A percentile compares a stretch with the other conserved stretches of the same genome.
These are phyloP conservation scores for Fregata magnificens DNA, from an alignment of 2,113 vertebrate genomes.

Conservation along the genomic window DNA sequence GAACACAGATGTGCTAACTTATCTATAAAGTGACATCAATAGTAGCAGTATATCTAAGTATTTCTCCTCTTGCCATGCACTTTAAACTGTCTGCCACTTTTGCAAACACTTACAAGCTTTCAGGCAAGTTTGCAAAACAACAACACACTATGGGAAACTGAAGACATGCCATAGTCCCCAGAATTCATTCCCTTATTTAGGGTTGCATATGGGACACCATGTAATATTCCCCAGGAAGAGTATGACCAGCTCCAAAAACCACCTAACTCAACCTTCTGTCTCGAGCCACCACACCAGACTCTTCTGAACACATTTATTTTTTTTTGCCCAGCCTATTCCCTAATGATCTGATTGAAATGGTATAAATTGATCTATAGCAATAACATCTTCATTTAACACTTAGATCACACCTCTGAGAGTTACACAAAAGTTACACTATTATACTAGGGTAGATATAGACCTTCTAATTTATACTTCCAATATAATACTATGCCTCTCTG, in stretches of 20 bases:
- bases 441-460: not conserved
- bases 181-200: not conserved
- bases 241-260: not conserved
- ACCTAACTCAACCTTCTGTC: not conserved
- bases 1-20: not conserved
- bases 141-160: not conserved
- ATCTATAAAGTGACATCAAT: not conserved
- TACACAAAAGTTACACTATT: not conserved
- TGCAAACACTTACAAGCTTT: not conserved
- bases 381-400: not conserved
- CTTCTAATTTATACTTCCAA: not conserved
- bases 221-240: not conserved
- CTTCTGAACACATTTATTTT: not conserved
- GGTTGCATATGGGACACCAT: not conserved
- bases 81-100: not conserved
- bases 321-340: not conserved
- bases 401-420: not conserved
- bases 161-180: not conserved
- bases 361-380: not conserved
- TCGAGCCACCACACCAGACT: not conserved
- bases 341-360: not conserved
- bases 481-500: not conserved
- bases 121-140: not conserved
- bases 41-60: not conserved
- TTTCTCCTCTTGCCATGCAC: not conserved